Base-by-base conservation (phyloP, 2,797 vertebrate species). In the Orestias chungarensis region DNA sequence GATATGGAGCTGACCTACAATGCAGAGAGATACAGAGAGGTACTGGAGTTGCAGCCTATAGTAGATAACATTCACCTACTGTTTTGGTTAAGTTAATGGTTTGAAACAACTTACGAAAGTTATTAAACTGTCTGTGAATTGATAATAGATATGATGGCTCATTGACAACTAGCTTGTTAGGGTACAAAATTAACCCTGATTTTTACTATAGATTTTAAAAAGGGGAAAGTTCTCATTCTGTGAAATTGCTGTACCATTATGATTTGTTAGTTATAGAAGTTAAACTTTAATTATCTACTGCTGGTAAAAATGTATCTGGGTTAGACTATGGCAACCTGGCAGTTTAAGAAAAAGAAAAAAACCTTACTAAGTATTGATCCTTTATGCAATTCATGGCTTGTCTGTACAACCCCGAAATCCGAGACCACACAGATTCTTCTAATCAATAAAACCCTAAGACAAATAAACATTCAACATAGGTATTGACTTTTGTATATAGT, bases 291-390 rank as follows among this genome's bases (percentile, higher is more conserved):
- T 20, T 18, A 25, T 23, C 42, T 67, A 25, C 31, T 49, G 47
- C 52, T 5, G 14, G 38, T 52, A 29, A 59, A 62, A 6, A 29
- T 55, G 7, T 47, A 47, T 25, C 62, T 61, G 35, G 70, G 20
- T 42, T 33, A 1, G 11, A 55, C 18, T 70, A 9, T 57, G 40
- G 15, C n/a, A 43, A 55, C 42, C 5, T 3, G 47, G 4, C 1
- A 9, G 31, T 0, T 0, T 27, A 46, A 27, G 3, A 74, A 74
- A 68, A 62, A 23, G 42, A 67, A n/a, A n/a, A n/a, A n/a, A n/a
- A n/a, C n/a, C n/a, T n/a, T n/a, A n/a, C 31, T 50, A n/a, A 49
- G 57, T 59, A 71, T 52, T 27, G 25, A 75, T 50, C 44, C 11
- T 14, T 44, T 57, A 61, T 38, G 43, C 0, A 25, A 27, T 10